phyloP scores from a whole-genome alignment of 2,888 invertebrate species.

The Eupithecia subfuscata region DNA sequence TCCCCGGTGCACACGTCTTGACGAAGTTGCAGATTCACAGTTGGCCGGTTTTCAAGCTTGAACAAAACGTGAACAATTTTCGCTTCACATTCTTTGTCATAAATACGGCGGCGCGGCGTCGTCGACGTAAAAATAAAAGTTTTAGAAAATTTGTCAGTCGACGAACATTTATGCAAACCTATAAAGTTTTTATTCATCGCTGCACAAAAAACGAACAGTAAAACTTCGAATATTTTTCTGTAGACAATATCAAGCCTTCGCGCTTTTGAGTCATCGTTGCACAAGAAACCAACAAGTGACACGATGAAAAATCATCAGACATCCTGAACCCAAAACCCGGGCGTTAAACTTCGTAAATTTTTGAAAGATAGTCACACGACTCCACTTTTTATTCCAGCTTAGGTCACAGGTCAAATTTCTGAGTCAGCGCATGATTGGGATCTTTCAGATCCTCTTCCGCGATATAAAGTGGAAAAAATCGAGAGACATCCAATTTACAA shows the following conservation, averaged over 20 bases:
- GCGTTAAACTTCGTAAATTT: not conserved
- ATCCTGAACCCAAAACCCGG: not conserved
- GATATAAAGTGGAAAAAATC: not conserved
- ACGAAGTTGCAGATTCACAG: not conserved
- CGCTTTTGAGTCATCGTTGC: no score
- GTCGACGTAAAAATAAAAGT: no score
- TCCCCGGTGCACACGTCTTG: not conserved
- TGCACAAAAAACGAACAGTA: no score
- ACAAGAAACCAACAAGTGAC: no score
- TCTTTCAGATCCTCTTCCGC: not conserved
- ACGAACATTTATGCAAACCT: no score
- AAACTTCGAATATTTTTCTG: no score
- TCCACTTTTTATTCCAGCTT: not conserved
- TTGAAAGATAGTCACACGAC: not conserved
- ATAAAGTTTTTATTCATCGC: no score
- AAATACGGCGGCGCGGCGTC: not conserved
- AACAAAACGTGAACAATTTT: not conserved
- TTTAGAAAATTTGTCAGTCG: no score
- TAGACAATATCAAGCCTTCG: no score
- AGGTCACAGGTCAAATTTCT: not conserved
- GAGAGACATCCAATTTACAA: not conserved
- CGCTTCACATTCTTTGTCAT: not conserved
- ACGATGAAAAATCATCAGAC: no score
- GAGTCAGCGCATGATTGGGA: not conserved
- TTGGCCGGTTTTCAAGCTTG: not conserved